These are phyloP conservation scores for Burhinus oedicnemus DNA, from an alignment of 2,113 vertebrate species.

Conservation along the genomic window DNA sequence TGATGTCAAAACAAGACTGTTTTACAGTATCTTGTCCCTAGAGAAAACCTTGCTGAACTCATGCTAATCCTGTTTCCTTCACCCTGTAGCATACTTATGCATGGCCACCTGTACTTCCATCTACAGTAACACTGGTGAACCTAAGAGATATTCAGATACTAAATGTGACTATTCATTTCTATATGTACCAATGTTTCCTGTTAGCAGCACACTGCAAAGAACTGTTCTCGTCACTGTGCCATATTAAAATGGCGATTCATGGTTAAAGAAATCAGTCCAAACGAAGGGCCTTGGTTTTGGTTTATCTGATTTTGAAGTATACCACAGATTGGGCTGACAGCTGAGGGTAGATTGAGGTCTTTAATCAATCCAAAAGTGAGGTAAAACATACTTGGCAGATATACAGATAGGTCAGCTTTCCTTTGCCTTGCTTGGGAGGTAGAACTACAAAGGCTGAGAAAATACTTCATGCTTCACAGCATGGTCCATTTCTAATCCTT, in stretches of 20 bases:
- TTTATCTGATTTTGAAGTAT: neutral
- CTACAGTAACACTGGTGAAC: neutral
- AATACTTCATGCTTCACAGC: too few species aligned
- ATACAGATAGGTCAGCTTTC: too few species aligned
- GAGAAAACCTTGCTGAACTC: neutral
- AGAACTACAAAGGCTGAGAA: too few species aligned
- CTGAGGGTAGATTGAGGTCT: too few species aligned
- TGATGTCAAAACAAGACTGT: neutral
- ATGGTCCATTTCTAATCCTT: too few species aligned
- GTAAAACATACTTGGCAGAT: too few species aligned
- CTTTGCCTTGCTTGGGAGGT: too few species aligned
- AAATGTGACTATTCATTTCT: neutral
- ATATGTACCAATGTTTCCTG: neutral
- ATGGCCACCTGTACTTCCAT: neutral
- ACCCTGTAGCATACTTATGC: neutral
- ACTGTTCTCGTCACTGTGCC: neutral
- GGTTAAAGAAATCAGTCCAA: neutral
- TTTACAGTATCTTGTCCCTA: neutral
- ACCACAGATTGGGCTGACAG: neutral
- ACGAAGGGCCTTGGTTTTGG: neutral
- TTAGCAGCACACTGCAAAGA: neutral
- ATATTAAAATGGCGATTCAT: neutral
- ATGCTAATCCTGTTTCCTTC: neutral
- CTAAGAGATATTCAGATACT: neutral
- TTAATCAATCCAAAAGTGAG: too few species aligned